Evolutionary conservation across 2,113 vertebrate species (phyloP).

Genomic region (Buteo buteo): DNA sequence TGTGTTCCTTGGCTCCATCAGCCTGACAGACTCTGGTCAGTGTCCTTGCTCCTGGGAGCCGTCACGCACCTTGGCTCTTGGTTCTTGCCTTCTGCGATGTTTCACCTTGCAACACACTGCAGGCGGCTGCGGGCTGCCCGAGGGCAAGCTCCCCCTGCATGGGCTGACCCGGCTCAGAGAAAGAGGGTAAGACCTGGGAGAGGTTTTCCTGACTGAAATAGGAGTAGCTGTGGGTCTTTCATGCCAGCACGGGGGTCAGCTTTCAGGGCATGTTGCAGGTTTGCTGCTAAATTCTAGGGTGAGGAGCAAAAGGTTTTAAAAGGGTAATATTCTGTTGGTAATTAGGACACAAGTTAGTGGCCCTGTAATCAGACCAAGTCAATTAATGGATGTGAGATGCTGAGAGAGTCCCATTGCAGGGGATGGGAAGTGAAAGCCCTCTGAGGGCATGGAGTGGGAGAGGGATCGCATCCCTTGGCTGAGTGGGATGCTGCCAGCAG

Average conservation of each 20-base stretch:
- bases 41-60: rapidly evolving
- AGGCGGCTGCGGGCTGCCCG: rapidly evolving
- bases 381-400: neutral
- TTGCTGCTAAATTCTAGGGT: neutral
- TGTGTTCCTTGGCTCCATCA: rapidly evolving
- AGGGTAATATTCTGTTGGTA: neutral
- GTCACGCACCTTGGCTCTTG: rapidly evolving
- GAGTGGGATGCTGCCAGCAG: neutral
- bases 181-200: too few relatives aligned
- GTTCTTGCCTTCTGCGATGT: neutral
- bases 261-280: neutral
- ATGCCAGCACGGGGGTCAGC: rapidly evolving
- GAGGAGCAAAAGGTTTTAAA: neutral
- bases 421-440: neutral
- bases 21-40: rapidly evolving
- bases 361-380: neutral
- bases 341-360: neutral
- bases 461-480: neutral
- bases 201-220: neutral
- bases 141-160: rapidly evolving
- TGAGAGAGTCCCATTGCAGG: neutral
- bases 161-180: neutral
- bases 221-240: neutral
- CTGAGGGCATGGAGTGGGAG: neutral
- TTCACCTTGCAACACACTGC: rapidly evolving